Base-by-base conservation (phyloP, 2,113 vertebrate species). In the Gymnocephalus cernua region DNA sequence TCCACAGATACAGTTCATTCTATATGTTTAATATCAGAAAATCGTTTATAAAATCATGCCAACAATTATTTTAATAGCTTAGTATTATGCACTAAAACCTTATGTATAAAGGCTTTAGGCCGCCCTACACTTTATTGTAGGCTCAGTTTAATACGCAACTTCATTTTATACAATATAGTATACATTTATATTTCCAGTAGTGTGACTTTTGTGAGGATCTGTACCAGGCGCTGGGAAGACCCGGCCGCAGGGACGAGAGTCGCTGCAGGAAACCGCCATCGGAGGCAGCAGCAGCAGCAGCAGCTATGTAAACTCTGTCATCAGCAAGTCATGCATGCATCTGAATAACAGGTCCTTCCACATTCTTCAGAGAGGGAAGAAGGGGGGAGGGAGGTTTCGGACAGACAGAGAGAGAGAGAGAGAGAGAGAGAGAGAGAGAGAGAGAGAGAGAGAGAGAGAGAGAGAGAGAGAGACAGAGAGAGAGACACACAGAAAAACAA, bases 291-390 rank as follows among this genome's bases (percentile, higher is more conserved):
- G 32, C 32, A 32, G 32, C 79, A 83, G 71, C 77, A 18, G 82
- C 65, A 53, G 48, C 80, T 71, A 35, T 76, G 53, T 66, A 62
- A 74, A 85, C 57, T 35, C 45, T 77, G 79, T 87, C 90, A 89
- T 88, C 75, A 70, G 38, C 56, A 69, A 89, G 92, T 91, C 93
- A 90, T 79, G 89, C 77, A 57, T 77, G 83, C n/a, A 69, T 85
- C 59, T 58, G 82, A 87, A 63, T 10, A 91, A 95, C 95, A 77
- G 86, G 95, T 92, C 90, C 51, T 27, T 77, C 91, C 79, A 83
- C 95, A 96, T 96, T 96, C 95, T 83, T 91, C 65, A 48, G 82
- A 51, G 77, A 65, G 75, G 58, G 81, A 82, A 12, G 41, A 54
- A 38, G 38, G 83, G 74, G 74, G 66, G 70, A 51, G 72, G 65